phyloP scores from a whole-genome alignment of 2,797 vertebrate species.

The Pteropus rufus region DNA sequence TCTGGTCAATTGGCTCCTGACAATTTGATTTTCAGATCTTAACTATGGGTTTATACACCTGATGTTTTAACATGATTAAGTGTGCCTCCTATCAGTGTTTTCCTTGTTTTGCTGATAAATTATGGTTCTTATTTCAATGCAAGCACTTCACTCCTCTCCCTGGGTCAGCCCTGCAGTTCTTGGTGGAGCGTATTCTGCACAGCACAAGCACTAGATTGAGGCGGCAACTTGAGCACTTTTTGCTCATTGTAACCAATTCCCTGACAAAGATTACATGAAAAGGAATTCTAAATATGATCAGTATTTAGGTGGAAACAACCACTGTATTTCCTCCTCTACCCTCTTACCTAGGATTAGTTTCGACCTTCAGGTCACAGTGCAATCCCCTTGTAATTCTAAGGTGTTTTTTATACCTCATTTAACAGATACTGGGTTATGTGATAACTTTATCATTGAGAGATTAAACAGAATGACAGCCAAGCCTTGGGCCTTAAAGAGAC shows the following conservation, averaged over 20 bases:
- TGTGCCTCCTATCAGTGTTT: neutral
- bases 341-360: neutral
- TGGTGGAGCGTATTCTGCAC: no score
- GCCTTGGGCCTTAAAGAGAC: constrained; percentile 34
- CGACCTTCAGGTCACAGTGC: neutral
- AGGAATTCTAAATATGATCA: neutral
- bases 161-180: neutral
- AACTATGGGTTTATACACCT: neutral
- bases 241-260: neutral
- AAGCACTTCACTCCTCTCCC: neutral
- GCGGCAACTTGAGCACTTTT: neutral
- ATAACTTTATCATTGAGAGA: constrained; percentile 50
- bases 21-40: neutral
- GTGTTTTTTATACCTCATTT: constrained; percentile 52
- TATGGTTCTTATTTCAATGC: neutral
- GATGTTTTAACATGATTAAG: neutral
- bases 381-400: constrained; percentile 50
- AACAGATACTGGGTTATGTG: constrained; percentile 38
- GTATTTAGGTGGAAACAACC: neutral
- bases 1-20: neutral
- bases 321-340: neutral
- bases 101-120: neutral
- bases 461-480: constrained; percentile 10
- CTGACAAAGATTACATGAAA: neutral
- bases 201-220: neutral